Conservation (phyloP, 2,888 invertebrate species). For the Dicyrtomina minuta region DNA sequence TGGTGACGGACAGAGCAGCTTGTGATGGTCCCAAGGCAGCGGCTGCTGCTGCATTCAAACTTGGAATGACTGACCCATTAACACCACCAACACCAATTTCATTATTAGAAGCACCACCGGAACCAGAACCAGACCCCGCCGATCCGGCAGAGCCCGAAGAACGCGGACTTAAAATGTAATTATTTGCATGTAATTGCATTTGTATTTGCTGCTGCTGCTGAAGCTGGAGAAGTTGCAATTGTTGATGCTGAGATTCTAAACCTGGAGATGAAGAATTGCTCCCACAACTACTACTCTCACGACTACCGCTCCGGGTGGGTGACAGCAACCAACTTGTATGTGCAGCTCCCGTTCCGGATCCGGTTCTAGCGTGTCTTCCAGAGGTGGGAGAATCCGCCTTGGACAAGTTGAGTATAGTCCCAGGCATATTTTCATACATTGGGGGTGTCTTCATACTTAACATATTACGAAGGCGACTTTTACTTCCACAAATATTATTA, state of each 20-base stretch:
- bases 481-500: no score
- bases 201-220: no score
- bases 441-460: conserved; percentile 50
- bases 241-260: no score
- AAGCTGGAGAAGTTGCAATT: no score
- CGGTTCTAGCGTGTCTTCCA: background rate
- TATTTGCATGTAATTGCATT: no score
- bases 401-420: conserved; percentile 45
- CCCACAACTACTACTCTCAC: conserved; percentile 6
- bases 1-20: no score
- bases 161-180: no score
- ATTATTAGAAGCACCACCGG: background rate
- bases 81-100: no score
- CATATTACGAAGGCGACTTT: conserved; percentile 49
- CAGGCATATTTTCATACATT: conserved; percentile 38
- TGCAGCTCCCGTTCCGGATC: background rate
- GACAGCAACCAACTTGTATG: background rate
- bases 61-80: conserved; percentile 4
- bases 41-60: background rate
- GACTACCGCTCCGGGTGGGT: background rate
- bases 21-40: background rate
- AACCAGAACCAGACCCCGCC: no score
- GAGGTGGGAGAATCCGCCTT: conserved; percentile 39
- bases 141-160: no score
- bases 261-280: conserved; percentile 4